A percentile compares a stretch with the other conserved stretches of the same genome.
Conservation (phyloP, 2,888 invertebrate species). For the Thera britannica region DNA sequence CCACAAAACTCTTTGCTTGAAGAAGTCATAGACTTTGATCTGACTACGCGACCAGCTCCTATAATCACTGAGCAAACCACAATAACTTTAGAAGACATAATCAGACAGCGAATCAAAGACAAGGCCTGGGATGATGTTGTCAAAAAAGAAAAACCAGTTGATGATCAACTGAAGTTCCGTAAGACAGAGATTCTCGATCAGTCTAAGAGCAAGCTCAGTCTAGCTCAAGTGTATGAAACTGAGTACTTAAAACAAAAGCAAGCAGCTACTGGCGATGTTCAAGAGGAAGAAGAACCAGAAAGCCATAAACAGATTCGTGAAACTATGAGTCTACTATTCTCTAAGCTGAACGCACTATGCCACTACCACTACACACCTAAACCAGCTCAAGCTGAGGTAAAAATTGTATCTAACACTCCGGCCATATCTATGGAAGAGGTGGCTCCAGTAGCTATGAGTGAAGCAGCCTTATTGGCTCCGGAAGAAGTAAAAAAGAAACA, state of each 20-base stretch:
- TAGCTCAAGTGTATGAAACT: constrained; percentile 97
- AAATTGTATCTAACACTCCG: constrained; percentile 95
- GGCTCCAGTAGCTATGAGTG: constrained; percentile 94
- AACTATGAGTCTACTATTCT: constrained; percentile 90
- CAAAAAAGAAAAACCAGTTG: constrained; percentile 92
- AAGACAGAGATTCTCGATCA: constrained; percentile 95
- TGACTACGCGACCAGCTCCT: constrained; percentile 93
- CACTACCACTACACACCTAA: constrained; percentile 98
- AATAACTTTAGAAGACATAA: constrained; percentile 93
- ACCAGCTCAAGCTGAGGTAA: constrained; percentile 92
- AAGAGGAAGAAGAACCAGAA: constrained; percentile 88
- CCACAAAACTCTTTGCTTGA: constrained; percentile 97
- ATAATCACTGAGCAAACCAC: constrained; percentile 97
- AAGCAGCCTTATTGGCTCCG: constrained; percentile 94
- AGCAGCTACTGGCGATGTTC: constrained; percentile 81
- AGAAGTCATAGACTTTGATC: constrained; percentile 96
- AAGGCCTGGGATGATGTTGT: constrained; percentile 97
- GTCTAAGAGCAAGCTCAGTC: constrained; percentile 96
- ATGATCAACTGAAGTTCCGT: constrained; percentile 93
- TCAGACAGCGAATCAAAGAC: constrained; percentile 96
- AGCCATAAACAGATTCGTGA: constrained; percentile 91
- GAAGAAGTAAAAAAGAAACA: constrained; percentile 92
- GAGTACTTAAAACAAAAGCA: constrained; percentile 90
- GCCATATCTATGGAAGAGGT: constrained; percentile 98
- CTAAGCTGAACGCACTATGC: constrained; percentile 95